A percentile compares a stretch with the other conserved stretches of the same genome.
Conservation (phyloP, 2,113 vertebrate genomes). For the Lasiurus borealis region DNA sequence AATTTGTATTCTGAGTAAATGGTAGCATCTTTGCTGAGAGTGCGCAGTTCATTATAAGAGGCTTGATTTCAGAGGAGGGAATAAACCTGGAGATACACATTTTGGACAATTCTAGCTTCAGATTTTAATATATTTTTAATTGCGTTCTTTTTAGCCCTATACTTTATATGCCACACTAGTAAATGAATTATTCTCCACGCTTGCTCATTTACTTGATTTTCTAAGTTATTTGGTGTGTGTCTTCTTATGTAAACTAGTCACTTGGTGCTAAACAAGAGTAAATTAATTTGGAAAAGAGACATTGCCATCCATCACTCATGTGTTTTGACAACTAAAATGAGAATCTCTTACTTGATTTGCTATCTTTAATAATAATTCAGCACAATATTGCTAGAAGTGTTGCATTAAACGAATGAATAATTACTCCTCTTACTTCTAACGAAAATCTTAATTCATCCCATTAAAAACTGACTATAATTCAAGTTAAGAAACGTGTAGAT, state of each 20-base stretch:
- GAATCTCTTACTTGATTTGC: conserved; percentile 40
- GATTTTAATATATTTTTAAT: not conserved
- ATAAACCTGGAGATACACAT: not conserved
- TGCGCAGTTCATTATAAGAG: not conserved
- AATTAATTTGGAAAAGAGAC: conserved; percentile 70
- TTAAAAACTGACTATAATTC: not conserved
- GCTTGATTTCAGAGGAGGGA: not conserved
- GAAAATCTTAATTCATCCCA: not conserved
- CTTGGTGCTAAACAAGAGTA: conserved; percentile 41
- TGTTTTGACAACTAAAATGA: conserved; percentile 59
- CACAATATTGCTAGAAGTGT: not conserved
- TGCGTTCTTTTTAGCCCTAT: not conserved
- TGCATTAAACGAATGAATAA: conserved; percentile 9
- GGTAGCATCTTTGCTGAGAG: not conserved
- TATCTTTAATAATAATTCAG: not conserved
- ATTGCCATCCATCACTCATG: conserved; percentile 39
- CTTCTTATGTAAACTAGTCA: conserved; percentile 66
- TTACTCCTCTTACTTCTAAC: conserved; percentile 6
- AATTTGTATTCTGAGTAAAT: not conserved
- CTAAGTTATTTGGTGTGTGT: conserved; percentile 58
- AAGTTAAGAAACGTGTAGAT: not conserved
- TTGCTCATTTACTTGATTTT: conserved; percentile 38
- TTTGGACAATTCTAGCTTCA: not conserved
- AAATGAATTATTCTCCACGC: conserved; percentile 29
- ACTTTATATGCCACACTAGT: not conserved